phyloP scores from a whole-genome alignment of 2,797 vertebrate genomes.

The Micropoecilia bifurca region DNA sequence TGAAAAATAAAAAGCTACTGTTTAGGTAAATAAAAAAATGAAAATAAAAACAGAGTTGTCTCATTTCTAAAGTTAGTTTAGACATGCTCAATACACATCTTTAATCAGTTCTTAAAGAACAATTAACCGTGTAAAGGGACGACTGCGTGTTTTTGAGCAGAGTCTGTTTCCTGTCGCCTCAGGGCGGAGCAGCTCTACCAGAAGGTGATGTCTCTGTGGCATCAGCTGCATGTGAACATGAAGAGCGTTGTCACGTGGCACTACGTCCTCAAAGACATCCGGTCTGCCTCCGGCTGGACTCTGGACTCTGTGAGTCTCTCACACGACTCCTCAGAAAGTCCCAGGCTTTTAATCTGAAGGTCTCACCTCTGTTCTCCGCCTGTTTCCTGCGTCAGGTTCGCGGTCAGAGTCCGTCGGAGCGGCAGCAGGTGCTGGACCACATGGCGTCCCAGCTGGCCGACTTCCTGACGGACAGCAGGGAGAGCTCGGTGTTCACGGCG shows the following conservation, averaged over 20 bases:
- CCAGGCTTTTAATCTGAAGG: neutral
- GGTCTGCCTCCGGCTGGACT: conserved; percentile 88
- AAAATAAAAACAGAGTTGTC: no score
- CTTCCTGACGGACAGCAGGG: conserved; percentile 92
- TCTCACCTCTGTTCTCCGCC: neutral
- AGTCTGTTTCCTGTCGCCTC: conserved; percentile 7
- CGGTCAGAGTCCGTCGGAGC: conserved; percentile 83
- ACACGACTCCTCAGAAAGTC: neutral
- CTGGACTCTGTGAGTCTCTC: conserved; percentile 81
- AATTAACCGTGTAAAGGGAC: no score
- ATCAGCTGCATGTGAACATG: conserved; percentile 96
- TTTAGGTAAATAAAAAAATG: no score
- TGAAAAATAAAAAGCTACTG: no score
- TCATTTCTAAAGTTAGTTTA: no score
- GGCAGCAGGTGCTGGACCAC: conserved; percentile 87
- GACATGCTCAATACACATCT: no score
- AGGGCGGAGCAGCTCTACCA: conserved; percentile 96
- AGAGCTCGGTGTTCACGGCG: conserved; percentile 88
- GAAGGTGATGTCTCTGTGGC: conserved; percentile 98
- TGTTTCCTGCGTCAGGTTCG: conserved; percentile 82
- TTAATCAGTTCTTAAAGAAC: no score
- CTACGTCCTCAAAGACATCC: conserved; percentile 91
- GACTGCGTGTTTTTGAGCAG: neutral
- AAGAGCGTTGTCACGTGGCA: conserved; percentile 98
- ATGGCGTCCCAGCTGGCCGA: conserved; percentile 89